Evolutionary conservation across 1,140 invertebrate genomes (phyloP).

Genomic region (Cylas formicarius): DNA sequence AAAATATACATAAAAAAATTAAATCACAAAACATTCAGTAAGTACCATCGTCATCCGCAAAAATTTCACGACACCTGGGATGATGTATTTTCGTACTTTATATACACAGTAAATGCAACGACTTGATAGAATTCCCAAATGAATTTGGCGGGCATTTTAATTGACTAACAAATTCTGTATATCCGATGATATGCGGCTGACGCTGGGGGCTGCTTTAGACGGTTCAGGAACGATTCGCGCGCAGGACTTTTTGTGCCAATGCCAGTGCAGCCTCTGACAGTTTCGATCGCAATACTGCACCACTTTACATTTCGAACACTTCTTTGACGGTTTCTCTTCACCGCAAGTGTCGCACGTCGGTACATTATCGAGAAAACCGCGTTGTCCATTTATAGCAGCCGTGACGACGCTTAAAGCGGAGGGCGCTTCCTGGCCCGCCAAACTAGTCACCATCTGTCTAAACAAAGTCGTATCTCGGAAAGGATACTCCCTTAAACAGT

Average conservation of each 20-base stretch:
- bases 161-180: no score
- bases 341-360: constrained; percentile 81
- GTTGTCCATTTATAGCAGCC: constrained; percentile 82
- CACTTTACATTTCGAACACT: constrained; percentile 92
- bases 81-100: no score
- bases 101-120: no score
- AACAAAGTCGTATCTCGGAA: constrained; percentile 80
- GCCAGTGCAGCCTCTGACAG: constrained; percentile 95
- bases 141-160: no score
- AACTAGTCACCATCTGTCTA: constrained; percentile 70
- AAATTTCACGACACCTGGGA: no score
- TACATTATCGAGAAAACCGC: constrained; percentile 63
- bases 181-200: no score
- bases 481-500: constrained; percentile 80
- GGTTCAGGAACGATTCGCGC: no score
- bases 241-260: constrained; percentile 87
- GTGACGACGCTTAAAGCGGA: constrained; percentile 68
- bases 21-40: no score
- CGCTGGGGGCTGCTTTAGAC: no score
- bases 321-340: constrained; percentile 80
- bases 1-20: no score
- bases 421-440: constrained; percentile 61
- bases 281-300: constrained; percentile 89
- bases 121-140: no score
- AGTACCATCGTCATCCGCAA: no score